These are phyloP conservation scores for Dynastes maya DNA, from an alignment of 2,888 invertebrate genomes.

Conservation along the genomic window DNA sequence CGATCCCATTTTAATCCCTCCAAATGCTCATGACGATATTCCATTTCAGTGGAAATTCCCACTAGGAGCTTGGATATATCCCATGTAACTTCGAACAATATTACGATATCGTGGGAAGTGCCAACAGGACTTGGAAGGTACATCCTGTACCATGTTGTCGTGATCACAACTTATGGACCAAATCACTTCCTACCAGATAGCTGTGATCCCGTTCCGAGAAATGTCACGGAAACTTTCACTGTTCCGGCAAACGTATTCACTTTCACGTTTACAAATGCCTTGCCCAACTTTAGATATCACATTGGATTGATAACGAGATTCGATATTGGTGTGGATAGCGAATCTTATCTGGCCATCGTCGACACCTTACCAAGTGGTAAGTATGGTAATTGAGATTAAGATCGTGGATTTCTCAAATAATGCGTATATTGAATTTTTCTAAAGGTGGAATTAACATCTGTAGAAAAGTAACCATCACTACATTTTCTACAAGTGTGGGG, in stretches of 20 bases:
- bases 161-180: background rate
- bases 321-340: slow-evolving; percentile 17
- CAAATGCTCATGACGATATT: background rate
- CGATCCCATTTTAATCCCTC: too few relatives aligned
- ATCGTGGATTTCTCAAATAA: too few relatives aligned
- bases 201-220: slow-evolving; percentile 1
- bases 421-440: too few relatives aligned
- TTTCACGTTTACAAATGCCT: slow-evolving; percentile 20
- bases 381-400: background rate
- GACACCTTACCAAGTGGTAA: slow-evolving; percentile 40
- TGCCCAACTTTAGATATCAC: slow-evolving; percentile 35
- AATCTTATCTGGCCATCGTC: slow-evolving; percentile 2
- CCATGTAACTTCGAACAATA: slow-evolving; percentile 9
- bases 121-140: background rate
- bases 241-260: background rate
- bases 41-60: slow-evolving; percentile 18
- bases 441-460: too few relatives aligned
- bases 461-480: too few relatives aligned
- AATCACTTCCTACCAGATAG: slow-evolving; percentile 37
- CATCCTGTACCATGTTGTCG: background rate
- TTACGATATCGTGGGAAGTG: slow-evolving; percentile 30
- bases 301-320: slow-evolving; percentile 16
- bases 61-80: background rate
- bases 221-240: background rate
- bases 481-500: too few relatives aligned